Percentiles rank a stretch among this genome's conserved stretches.
phyloP scores from a whole-genome alignment of 2,113 vertebrate species.

The Clarias batrachus region DNA sequence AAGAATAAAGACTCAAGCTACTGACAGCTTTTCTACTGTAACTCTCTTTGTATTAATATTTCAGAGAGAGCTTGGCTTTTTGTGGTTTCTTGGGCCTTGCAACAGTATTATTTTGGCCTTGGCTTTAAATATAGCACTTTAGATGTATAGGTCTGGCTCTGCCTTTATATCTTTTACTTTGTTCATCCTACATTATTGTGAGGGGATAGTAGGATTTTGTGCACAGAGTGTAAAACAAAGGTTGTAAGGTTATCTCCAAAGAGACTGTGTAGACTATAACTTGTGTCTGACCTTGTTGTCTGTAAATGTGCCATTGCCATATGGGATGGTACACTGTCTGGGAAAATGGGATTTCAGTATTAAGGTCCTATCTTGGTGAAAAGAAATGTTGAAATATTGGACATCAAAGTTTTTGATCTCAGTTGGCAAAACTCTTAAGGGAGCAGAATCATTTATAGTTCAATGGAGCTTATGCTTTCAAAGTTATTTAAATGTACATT shows the following conservation, averaged over 20 bases:
- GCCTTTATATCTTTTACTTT: not conserved
- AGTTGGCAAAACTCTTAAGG: not conserved
- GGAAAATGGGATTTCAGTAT: not conserved
- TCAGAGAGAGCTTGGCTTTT: constrained; percentile 18
- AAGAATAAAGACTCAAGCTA: constrained; percentile 18
- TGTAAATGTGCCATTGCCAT: not conserved
- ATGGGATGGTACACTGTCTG: not conserved
- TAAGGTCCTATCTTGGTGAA: not conserved
- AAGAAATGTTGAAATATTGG: not conserved
- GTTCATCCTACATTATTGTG: constrained; percentile 4
- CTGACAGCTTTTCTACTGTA: constrained; percentile 28
- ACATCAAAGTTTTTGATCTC: not conserved
- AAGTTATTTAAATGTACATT: not conserved
- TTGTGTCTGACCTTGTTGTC: constrained; percentile 7
- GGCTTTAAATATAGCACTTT: not conserved
- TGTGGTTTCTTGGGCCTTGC: not conserved
- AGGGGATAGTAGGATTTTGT: not conserved
- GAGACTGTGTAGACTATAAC: constrained; percentile 6
- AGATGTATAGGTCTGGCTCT: not conserved
- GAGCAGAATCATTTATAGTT: not conserved
- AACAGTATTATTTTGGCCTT: constrained; percentile 17
- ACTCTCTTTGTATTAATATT: constrained; percentile 41
- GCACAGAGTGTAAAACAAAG: constrained; percentile 11
- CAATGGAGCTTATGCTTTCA: not conserved
- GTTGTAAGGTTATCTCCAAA: constrained; percentile 22